phyloP scores from a whole-genome alignment of 1,140 invertebrate genomes.

The Drosophila kohkoa region DNA sequence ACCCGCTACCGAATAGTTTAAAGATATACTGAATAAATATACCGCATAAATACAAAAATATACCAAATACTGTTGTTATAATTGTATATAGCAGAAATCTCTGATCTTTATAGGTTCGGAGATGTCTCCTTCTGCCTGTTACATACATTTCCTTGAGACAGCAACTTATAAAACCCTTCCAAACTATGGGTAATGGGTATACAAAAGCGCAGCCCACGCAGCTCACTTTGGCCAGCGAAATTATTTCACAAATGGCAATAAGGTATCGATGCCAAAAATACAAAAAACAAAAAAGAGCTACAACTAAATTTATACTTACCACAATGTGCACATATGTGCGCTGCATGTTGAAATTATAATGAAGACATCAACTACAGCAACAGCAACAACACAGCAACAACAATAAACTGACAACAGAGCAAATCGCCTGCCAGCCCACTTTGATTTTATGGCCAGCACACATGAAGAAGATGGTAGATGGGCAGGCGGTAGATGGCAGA shows the following conservation, averaged over 20 bases:
- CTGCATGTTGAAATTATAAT: constrained; percentile 79
- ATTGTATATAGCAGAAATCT: too few species aligned
- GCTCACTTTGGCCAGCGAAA: constrained; percentile 55
- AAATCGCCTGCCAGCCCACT: constrained; percentile 80
- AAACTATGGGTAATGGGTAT: too few species aligned
- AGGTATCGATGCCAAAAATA: constrained; percentile 17
- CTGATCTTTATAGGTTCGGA: too few species aligned
- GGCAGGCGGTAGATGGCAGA: background rate
- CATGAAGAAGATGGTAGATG: constrained; percentile 50
- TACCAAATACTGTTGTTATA: too few species aligned
- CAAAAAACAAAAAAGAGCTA: background rate
- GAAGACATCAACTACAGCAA: constrained; percentile 74
- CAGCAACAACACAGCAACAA: constrained; percentile 31
- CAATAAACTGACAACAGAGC: constrained; percentile 63
- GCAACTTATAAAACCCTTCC: too few species aligned
- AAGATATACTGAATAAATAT: too few species aligned
- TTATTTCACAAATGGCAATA: constrained; percentile 53
- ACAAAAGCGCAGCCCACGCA: constrained; percentile 53
- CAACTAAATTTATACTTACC: constrained; percentile 29
- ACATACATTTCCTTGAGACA: too few species aligned
- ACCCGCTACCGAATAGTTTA: too few species aligned
- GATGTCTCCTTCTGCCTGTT: too few species aligned
- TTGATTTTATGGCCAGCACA: constrained; percentile 77
- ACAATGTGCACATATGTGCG: constrained; percentile 40
- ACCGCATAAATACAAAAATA: too few species aligned